Evolutionary conservation across 2,888 invertebrate genomes (phyloP).

Genomic region (Nephrotoma guestfalica): DNA sequence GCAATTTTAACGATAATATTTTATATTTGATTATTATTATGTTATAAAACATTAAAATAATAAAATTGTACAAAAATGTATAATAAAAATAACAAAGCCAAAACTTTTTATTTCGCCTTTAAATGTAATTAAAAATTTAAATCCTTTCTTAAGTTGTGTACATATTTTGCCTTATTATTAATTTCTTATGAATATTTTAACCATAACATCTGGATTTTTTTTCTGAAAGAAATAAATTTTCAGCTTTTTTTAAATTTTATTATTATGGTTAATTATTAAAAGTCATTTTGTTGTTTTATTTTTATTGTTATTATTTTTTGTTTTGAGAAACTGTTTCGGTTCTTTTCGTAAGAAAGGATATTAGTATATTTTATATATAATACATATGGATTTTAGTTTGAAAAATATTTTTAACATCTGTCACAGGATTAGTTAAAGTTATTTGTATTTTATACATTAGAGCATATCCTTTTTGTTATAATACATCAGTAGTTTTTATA

Average conservation of each 20-base stretch:
- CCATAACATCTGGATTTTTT: background rate
- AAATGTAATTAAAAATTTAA: background rate
- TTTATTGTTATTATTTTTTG: background rate
- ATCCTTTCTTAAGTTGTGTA: background rate
- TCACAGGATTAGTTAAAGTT: background rate
- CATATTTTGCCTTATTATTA: background rate
- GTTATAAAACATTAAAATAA: background rate
- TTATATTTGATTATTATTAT: background rate
- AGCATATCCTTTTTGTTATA: too few species aligned
- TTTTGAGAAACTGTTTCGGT: background rate
- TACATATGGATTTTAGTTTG: background rate
- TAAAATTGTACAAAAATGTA: background rate
- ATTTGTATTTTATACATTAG: background rate
- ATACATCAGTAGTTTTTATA: too few species aligned
- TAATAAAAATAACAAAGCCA: background rate
- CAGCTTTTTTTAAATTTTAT: background rate
- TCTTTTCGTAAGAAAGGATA: background rate
- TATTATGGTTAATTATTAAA: background rate
- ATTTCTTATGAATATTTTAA: background rate
- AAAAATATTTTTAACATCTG: background rate
- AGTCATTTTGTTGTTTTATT: background rate
- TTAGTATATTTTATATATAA: background rate
- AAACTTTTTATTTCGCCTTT: background rate
- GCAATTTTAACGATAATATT: background rate
- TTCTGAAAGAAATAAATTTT: background rate